phyloP scores from a whole-genome alignment of 1,140 invertebrate genomes.

The Drosophila lacteicornis region DNA sequence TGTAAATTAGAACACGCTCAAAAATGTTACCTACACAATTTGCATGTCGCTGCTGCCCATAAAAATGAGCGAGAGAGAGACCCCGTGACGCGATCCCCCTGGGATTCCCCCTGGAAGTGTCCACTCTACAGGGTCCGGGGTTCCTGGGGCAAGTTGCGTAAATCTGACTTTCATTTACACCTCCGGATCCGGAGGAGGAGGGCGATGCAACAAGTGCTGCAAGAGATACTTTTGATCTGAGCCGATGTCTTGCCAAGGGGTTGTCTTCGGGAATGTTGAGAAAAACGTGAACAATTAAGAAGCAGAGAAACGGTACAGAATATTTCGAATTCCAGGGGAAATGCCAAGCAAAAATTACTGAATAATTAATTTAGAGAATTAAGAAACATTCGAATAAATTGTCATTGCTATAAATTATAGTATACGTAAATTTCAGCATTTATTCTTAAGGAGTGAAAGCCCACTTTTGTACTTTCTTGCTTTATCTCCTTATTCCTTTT shows the following conservation, averaged over 20 bases:
- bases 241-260: conserved; percentile 42
- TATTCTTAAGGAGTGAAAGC: too few species aligned
- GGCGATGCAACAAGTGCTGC: conserved; percentile 42
- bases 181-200: conserved; percentile 24
- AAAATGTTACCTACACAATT: conserved; percentile 59
- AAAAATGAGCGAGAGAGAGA: conserved; percentile 44
- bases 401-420: too few species aligned
- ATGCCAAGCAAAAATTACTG: neutral
- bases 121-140: conserved; percentile 22
- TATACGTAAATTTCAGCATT: too few species aligned
- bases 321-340: neutral
- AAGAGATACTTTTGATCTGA: conserved; percentile 62
- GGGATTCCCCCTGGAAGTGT: conserved; percentile 34
- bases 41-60: conserved; percentile 57
- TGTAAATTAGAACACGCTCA: conserved; percentile 78
- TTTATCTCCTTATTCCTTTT: too few species aligned
- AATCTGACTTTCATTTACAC: conserved; percentile 78
- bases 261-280: conserved; percentile 11
- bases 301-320: neutral
- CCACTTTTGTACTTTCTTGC: too few species aligned
- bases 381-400: neutral
- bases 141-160: conserved; percentile 57
- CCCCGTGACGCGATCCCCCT: conserved; percentile 29
- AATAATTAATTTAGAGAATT: neutral
- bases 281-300: neutral